These are phyloP conservation scores for Holacanthella duospinosa DNA, from an alignment of 2,888 invertebrate species.

Conservation along the genomic window DNA sequence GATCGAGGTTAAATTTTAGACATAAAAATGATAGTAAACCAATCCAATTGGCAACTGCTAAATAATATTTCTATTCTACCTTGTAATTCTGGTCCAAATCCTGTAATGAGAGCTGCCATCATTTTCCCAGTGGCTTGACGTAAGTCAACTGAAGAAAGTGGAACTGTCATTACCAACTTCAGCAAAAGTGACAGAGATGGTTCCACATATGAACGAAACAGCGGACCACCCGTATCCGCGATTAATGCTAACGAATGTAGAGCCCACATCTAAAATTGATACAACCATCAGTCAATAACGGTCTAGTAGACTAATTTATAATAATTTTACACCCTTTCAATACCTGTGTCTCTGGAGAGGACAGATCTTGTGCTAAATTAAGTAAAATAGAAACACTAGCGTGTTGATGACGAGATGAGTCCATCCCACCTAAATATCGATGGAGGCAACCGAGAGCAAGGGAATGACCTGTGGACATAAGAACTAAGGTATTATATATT, in stretches of 20 bases:
- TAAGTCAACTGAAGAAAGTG: constrained; percentile 79
- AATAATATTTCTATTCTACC: constrained; percentile 44
- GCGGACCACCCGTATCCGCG: constrained; percentile 95
- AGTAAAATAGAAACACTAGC: constrained; percentile 89
- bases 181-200: constrained; percentile 82
- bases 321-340: too few species aligned
- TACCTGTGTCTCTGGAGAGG: constrained; percentile 88
- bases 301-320: neutral
- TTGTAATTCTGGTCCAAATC: constrained; percentile 95
- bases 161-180: constrained; percentile 77
- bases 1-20: neutral
- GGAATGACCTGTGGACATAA: constrained; percentile 50
- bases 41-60: neutral
- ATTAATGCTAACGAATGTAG: constrained; percentile 88
- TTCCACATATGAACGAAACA: constrained; percentile 96
- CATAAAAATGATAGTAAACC: neutral
- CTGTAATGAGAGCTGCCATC: constrained; percentile 88
- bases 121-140: constrained; percentile 88
- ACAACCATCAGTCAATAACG: constrained; percentile 9
- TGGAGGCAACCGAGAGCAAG: constrained; percentile 92
- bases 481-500: neutral
- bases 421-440: constrained; percentile 89
- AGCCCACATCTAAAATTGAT: constrained; percentile 70
- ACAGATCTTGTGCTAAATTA: constrained; percentile 85
- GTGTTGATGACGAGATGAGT: constrained; percentile 85